These are phyloP conservation scores for Naso thynnoides DNA, from an alignment of 2,797 vertebrate species.

Conservation along the genomic window DNA sequence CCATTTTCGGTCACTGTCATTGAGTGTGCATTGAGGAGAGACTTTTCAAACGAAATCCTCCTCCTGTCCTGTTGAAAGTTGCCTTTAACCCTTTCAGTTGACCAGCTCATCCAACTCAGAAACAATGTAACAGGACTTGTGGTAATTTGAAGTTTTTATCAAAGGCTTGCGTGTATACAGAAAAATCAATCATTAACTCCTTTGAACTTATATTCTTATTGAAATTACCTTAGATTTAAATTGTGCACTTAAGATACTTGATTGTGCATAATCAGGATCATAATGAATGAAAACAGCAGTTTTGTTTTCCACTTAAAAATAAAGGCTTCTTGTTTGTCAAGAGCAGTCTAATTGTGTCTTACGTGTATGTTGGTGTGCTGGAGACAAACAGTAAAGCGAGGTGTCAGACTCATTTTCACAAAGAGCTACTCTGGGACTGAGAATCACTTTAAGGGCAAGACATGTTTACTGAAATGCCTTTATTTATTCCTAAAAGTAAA, in stretches of 20 bases:
- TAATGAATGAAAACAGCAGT: slow-evolving; percentile 80
- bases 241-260: slow-evolving; percentile 81
- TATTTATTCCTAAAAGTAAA: too few relatives aligned
- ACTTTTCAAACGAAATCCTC: slow-evolving; percentile 83
- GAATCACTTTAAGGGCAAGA: too few relatives aligned
- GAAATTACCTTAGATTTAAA: slow-evolving; percentile 82
- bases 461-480: too few relatives aligned
- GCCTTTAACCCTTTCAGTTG: slow-evolving; percentile 69
- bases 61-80: slow-evolving; percentile 85
- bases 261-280: slow-evolving; percentile 84
- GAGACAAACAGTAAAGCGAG: too few relatives aligned
- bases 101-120: slow-evolving; percentile 79
- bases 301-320: slow-evolving; percentile 83
- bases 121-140: slow-evolving; percentile 90
- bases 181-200: slow-evolving; percentile 79
- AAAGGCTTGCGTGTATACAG: slow-evolving; percentile 80
- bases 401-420: too few relatives aligned
- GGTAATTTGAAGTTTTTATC: slow-evolving; percentile 85
- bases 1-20: slow-evolving; percentile 90
- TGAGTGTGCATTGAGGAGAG: slow-evolving; percentile 91
- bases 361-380: neutral
- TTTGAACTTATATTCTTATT: slow-evolving; percentile 81
- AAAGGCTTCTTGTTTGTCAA: slow-evolving; percentile 88
- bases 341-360: slow-evolving; percentile 59
- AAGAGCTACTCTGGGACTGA: too few relatives aligned